Evolutionary conservation across 30 jellyfish, hydroid and myxozoan species (phyloP), one percentile per base, ranked within the genome.

Genomic region (Hydractinia echinata): DNA sequence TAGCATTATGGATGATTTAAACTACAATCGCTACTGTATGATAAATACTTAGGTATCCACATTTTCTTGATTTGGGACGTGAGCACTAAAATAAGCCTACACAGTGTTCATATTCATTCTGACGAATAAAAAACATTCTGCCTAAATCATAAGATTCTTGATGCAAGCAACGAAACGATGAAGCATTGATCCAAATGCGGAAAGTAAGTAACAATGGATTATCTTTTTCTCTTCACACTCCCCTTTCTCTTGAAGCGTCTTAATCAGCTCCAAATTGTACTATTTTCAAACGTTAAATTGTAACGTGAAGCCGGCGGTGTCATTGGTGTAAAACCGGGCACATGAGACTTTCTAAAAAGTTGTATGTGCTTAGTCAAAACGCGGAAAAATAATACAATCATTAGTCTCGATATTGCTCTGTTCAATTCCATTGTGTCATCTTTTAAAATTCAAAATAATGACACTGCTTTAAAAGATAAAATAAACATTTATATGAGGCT

Each of bases 101-200:
- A 72, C 30, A 72, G 52, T 52, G 81, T 48, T 52, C 74, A 51
- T 64, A 64, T 64, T 64, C 74, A 44, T n/a, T 44, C 16, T 64
- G 74, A n/a, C 39, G 19, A 18, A 72, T 72, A 52, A 72, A 72
- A 18, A 72, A 72, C 64, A 52, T 72, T 18, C 81, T 10, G 18
- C 76, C 81, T 72, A 72, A 72, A 7, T 58, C 81, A 72, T 72
- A 72, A 8, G 81, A 54, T 18, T 18, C 81, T 72, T 72, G 77
- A 72, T 18, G 50, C 81, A 72, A 7, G 50, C 81, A 72, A 54
- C 81, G 4, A 18, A 72, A n/a, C 81, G 44, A 4, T 72, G 81
- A 7, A 72, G 44, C 64, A 39, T 72, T 7, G 81, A 72, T 7
- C 77, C 81, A 52, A 72, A 52, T 7, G 60, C 81, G 44, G 81